A percentile compares a stretch with the other conserved stretches of the same genome.
Conservation (phyloP, 2,888 invertebrate species). For the Mesochorus sp. region DNA sequence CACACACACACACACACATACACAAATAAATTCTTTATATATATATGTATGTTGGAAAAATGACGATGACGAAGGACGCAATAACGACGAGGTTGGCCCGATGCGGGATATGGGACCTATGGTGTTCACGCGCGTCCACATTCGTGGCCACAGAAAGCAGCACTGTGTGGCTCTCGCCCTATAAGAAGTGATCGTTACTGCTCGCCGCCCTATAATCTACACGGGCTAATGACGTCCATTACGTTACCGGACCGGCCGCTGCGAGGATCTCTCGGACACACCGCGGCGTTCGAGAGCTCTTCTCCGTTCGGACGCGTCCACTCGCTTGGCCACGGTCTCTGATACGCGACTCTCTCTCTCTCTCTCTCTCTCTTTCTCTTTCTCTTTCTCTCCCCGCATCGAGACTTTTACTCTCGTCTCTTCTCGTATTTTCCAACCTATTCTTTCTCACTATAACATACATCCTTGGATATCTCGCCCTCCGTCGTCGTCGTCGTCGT, state of each 20-base stretch:
- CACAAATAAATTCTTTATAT: too few relatives aligned
- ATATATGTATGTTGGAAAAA: too few relatives aligned
- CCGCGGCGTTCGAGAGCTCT: slow-evolving; percentile 62
- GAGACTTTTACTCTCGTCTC: slow-evolving; percentile 33
- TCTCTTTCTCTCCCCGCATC: slow-evolving; percentile 13
- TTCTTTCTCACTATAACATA: slow-evolving; percentile 23
- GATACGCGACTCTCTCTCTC: slow-evolving; percentile 75
- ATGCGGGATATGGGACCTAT: slow-evolving; percentile 68
- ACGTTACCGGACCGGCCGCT: slow-evolving; percentile 76
- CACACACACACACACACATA: too few relatives aligned
- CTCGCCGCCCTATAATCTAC: slow-evolving; percentile 82
- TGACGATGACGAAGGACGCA: slow-evolving; percentile 62
- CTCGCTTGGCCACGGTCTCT: slow-evolving; percentile 76
- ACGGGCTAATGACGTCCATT: slow-evolving; percentile 82
- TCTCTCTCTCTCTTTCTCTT: neutral
- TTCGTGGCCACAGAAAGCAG: slow-evolving; percentile 71
- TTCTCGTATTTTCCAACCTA: slow-evolving; percentile 34
- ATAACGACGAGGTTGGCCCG: slow-evolving; percentile 61
- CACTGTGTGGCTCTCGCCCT: slow-evolving; percentile 68
- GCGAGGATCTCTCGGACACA: slow-evolving; percentile 31
- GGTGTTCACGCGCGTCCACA: slow-evolving; percentile 63
- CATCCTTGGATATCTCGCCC: neutral
- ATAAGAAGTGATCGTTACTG: slow-evolving; percentile 82
- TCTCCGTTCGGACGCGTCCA: slow-evolving; percentile 69
- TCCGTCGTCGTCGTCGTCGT: too few relatives aligned